Evolutionary conservation across 2,888 invertebrate species (phyloP), one percentile per base, ranked within the genome.

Genomic region (Auanema sp.): DNA sequence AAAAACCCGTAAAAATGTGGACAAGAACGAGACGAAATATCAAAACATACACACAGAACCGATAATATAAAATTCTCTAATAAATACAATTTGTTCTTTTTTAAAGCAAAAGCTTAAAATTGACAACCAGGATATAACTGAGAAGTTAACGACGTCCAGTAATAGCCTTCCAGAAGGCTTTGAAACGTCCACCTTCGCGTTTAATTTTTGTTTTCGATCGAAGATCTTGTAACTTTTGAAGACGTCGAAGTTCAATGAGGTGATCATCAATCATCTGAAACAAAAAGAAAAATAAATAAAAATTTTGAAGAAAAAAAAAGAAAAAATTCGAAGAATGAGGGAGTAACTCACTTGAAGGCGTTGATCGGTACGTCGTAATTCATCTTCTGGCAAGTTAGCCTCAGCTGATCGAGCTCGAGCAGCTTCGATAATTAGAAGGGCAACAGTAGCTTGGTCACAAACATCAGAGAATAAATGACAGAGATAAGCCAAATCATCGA

Each of bases 361-460:
- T 24, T 65, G 61, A 10, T 53, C 24, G 1, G 71, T 64, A 24
- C 60, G 18, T 24, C 49, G 53, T 24, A 59, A 61, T 21, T 75
- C 71, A 11, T 61, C 52, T 18, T 63, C 60, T 2, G 64, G 60
- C 18, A 72, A 49, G 11, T 64, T 60, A 1, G 64, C 61, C 23
- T 75, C 75, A 12, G 72, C 69, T 21, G 69, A 60, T 4, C 78
- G 56, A 8, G 80, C 75, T 42, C 80, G 66, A 11, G 78, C 79
- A 10, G 79, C 75, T 67, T 80, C 80, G 61, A 80, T 79, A 40
- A 76, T 74, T 56, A 79, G 75, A n/a, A 81, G 58, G 23, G 78
- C 74, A 40, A 80, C 70, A 8, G 80, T 78, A 1, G 77, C 74
- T 60, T 76, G 74, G 66, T 80, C 80, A 47, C 78, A 77, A 25